phyloP scores from a whole-genome alignment of 2,113 vertebrate species.

The Phyllopteryx taeniolatus region DNA sequence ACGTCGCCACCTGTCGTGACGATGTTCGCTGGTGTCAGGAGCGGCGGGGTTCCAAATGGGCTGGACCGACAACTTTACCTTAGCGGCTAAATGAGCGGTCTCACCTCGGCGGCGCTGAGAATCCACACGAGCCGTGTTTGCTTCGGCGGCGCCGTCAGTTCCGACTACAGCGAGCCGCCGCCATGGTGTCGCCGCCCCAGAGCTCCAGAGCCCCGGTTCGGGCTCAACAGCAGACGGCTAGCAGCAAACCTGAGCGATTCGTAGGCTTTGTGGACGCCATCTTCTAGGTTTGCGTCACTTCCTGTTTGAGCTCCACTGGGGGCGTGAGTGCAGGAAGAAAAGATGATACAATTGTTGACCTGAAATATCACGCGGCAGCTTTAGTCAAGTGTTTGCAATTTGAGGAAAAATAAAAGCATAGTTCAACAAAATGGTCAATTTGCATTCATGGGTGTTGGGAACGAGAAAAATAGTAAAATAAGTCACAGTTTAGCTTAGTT shows the following conservation, averaged over 20 bases:
- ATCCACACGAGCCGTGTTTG: constrained; percentile 74
- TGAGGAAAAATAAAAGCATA: background rate
- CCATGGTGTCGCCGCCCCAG: constrained; percentile 38
- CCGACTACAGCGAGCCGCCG: constrained; percentile 45
- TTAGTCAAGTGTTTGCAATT: background rate
- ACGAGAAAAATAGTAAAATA: background rate
- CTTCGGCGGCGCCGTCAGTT: constrained; percentile 58
- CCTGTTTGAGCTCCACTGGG: constrained; percentile 66
- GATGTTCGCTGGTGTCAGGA: background rate
- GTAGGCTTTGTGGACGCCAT: constrained; percentile 70
- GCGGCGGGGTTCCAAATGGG: background rate
- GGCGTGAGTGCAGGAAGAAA: constrained; percentile 23
- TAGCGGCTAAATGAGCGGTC: constrained; percentile 46
- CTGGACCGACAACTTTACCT: constrained; percentile 39
- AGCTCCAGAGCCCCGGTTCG: constrained; percentile 17
- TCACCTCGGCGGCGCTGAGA: constrained; percentile 74
- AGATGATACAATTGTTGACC: background rate
- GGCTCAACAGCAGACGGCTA: constrained; percentile 41
- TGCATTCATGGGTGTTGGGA: background rate
- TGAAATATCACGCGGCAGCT: constrained; percentile 12
- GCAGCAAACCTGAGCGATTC: constrained; percentile 47
- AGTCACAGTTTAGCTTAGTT: background rate
- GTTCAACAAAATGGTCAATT: background rate
- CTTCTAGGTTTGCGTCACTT: constrained; percentile 74
- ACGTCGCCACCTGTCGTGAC: background rate